Percentiles rank a stretch among this genome's conserved stretches.
Conservation (phyloP, 2,888 invertebrate genomes). For the Drosophila hamatofila region DNA sequence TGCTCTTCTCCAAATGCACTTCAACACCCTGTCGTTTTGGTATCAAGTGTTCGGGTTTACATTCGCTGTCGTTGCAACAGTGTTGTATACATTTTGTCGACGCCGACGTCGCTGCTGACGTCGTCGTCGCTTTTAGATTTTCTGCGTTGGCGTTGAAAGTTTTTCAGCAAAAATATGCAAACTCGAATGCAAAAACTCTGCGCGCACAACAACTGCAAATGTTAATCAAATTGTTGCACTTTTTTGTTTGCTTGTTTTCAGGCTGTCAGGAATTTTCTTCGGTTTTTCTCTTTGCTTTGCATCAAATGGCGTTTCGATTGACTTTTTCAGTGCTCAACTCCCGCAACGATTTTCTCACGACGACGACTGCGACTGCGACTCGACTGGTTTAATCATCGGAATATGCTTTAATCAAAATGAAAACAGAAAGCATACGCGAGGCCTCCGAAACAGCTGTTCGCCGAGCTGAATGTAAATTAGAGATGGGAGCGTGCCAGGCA, state of each 20-base stretch:
- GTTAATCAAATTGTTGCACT: slow-evolving; percentile 2
- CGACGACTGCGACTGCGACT: slow-evolving; percentile 23
- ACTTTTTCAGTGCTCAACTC: slow-evolving; percentile 38
- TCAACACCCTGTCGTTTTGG: slow-evolving; percentile 2
- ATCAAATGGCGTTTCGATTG: slow-evolving; percentile 15
- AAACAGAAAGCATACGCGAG: slow-evolving; percentile 75
- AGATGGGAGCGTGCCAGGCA: slow-evolving; percentile 34
- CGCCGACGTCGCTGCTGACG: slow-evolving; percentile 49
- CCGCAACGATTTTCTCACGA: slow-evolving; percentile 52
- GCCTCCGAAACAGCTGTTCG: slow-evolving; percentile 70
- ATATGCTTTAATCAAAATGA: slow-evolving; percentile 77
- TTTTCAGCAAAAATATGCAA: slow-evolving; percentile 7
- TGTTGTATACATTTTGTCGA: slow-evolving; percentile 63
- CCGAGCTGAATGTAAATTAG: slow-evolving; percentile 43
- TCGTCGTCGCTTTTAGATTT: slow-evolving; percentile 21
- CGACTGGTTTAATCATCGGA: slow-evolving; percentile 75
- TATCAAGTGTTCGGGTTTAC: slow-evolving; percentile 30
- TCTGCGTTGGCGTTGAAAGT: slow-evolving; percentile 32
- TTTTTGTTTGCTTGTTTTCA: slow-evolving; percentile 11
- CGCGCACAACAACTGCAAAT: background rate
- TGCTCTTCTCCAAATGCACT: background rate
- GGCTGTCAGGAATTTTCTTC: background rate
- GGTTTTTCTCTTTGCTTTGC: slow-evolving; percentile 3
- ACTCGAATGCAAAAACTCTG: slow-evolving; percentile 6
- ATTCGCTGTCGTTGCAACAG: slow-evolving; percentile 34